Percentiles rank a stretch among this genome's conserved stretches.
These are phyloP conservation scores for Colletes gigas DNA, from an alignment of 1,140 invertebrate species.

Conservation along the genomic window DNA sequence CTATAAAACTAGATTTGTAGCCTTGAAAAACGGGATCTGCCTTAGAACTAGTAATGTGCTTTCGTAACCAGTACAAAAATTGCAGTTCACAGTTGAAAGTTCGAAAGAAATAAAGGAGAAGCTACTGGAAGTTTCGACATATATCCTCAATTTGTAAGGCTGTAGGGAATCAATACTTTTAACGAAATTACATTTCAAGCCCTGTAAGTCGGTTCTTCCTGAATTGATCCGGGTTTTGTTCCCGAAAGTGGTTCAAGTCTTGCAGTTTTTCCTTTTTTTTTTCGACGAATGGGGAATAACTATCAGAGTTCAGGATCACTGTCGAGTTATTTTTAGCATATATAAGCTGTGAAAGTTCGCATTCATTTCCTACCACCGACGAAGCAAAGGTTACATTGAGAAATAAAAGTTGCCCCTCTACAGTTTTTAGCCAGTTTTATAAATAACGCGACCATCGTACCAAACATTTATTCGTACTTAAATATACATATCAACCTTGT, in stretches of 20 bases:
- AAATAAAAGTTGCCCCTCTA: too few relatives aligned
- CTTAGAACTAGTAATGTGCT: neutral
- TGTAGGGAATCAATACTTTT: conserved; percentile 40
- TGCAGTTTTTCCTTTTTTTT: neutral
- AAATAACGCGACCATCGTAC: too few relatives aligned
- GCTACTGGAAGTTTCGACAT: neutral
- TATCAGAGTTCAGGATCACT: too few relatives aligned
- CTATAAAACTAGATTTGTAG: neutral
- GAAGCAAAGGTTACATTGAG: too few relatives aligned
- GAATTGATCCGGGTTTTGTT: neutral
- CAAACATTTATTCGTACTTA: too few relatives aligned
- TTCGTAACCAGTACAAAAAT: neutral
- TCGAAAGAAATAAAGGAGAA: neutral
- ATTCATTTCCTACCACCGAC: too few relatives aligned
- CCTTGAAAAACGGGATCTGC: neutral
- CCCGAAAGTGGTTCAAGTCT: neutral
- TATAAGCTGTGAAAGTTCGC: neutral
- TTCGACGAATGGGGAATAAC: neutral
- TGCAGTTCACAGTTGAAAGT: neutral
- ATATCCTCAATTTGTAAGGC: neutral
- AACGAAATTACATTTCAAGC: conserved; percentile 45
- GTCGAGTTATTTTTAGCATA: neutral
- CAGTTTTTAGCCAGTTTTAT: too few relatives aligned
- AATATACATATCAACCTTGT: too few relatives aligned
- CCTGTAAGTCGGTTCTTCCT: neutral